Percentiles rank a stretch among this genome's conserved stretches.
These are phyloP conservation scores for Tinea trinotella DNA, from an alignment of 2,888 invertebrate species.

Conservation along the genomic window DNA sequence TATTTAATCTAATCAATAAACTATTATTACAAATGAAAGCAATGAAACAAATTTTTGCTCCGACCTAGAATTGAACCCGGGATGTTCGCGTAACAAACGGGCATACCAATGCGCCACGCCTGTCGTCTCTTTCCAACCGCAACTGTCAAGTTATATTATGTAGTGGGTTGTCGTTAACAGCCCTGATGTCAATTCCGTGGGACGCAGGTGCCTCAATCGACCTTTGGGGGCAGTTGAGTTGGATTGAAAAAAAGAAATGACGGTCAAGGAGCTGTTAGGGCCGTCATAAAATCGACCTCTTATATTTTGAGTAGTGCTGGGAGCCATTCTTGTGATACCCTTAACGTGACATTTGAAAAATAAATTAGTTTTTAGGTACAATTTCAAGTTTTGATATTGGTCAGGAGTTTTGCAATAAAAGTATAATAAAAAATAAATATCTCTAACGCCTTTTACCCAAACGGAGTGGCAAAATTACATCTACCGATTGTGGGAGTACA, in stretches of 20 bases:
- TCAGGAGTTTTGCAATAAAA: background rate
- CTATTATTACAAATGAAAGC: too few species aligned
- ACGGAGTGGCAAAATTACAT: too few species aligned
- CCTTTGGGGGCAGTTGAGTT: slow-evolving; percentile 45
- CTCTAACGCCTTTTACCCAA: slow-evolving; percentile 17
- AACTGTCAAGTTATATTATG: background rate
- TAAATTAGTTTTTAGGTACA: slow-evolving; percentile 16
- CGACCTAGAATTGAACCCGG: too few species aligned
- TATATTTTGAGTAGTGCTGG: slow-evolving; percentile 32
- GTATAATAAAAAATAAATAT: background rate
- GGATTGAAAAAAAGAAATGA: slow-evolving; percentile 57
- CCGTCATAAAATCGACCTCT: slow-evolving; percentile 42
- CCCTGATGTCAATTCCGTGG: slow-evolving; percentile 19
- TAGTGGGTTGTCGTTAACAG: slow-evolving; percentile 20
- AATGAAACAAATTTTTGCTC: too few species aligned
- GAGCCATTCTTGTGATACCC: background rate
- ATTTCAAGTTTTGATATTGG: background rate
- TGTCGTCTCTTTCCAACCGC: too few species aligned
- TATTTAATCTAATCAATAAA: too few species aligned
- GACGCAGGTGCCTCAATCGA: slow-evolving; percentile 41
- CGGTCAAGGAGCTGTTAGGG: slow-evolving; percentile 47
- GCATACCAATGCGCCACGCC: too few species aligned
- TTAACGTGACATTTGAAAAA: slow-evolving; percentile 14
- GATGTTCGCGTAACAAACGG: too few species aligned
- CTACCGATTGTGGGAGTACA: too few species aligned